Base-by-base conservation (phyloP, 2,113 vertebrate species). In the Raja brachyura region DNA sequence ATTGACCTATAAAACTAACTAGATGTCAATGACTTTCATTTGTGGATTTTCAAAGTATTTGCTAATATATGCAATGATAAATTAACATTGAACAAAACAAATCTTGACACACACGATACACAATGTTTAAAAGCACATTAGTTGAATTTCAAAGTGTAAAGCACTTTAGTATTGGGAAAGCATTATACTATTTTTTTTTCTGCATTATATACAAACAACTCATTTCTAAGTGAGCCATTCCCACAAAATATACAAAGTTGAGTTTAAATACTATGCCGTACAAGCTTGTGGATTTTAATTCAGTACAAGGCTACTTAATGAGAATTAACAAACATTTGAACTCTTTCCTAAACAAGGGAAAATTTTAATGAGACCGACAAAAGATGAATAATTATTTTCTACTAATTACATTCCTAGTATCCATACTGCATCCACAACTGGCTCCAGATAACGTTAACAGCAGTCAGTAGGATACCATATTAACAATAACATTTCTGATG, bases 191-290 rank as follows among this genome's bases (percentile, higher is more conserved):
- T 61, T 73, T 11, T 39, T 92, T 74, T 90, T 48, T 31, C 59
- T 68, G 63, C 90, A 92, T 92, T 92, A 92, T 92, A 74, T 92
- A 92, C 90, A 92, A 70, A 73, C 39, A 92, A 90, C 61, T 92
- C 66, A 3, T 68, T 48, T 92, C 68, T 39, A 73, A 92, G 39
- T 48, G 68, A 92, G 66, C 28, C 90, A 92, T 92, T 92, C 66
- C 90, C 68, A 92, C 68, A 92, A 70, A 92, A 92, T 92, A 92
- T 92, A 92, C 90, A 92, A 92, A 92, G 73, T 73, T 92, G 90
- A 92, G 88, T 13, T 92, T 92, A 70, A 92, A 92, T 70, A 92
- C 33, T 25, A 92, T 54, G 33, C 73, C 90, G 22, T 70, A 74
- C 39, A 92, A 54, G 66, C 90, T 70, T 25, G 33, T 73, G 88